A percentile compares a stretch with the other conserved stretches of the same genome.
Evolutionary conservation across 1,140 invertebrate species (phyloP).

Genomic region (Brachionus rotundiformis): DNA sequence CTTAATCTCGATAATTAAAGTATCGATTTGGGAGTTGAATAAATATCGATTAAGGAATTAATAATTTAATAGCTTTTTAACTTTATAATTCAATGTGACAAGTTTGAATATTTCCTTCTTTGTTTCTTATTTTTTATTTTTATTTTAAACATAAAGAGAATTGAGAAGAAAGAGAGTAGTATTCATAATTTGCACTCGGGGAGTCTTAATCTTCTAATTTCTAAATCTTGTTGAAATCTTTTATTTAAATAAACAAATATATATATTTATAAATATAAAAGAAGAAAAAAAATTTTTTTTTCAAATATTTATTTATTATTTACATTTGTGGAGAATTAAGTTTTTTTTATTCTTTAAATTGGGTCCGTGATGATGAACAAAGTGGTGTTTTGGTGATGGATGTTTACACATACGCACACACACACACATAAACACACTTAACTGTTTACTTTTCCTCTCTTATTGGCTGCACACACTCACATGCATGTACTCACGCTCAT

Average conservation of each 20-base stretch:
- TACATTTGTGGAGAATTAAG: no score
- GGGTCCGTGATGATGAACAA: no score
- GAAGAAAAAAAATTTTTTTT: not conserved
- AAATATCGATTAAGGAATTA: slow-evolving; percentile 49
- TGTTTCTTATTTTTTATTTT: no score
- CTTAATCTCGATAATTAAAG: slow-evolving; percentile 43
- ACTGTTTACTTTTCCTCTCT: no score
- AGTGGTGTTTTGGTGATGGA: no score
- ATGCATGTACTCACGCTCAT: no score
- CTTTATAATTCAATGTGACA: slow-evolving; percentile 24
- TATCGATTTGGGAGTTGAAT: slow-evolving; percentile 20
- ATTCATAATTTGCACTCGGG: not conserved
- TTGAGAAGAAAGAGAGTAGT: not conserved
- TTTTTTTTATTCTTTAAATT: no score
- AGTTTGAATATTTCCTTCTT: slow-evolving; percentile 17
- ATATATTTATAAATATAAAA: not conserved
- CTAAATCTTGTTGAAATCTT: slow-evolving; percentile 17
- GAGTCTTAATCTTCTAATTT: not conserved
- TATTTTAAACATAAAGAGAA: no score
- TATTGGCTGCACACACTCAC: no score
- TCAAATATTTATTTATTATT: no score
- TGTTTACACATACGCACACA: no score
- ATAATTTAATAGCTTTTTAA: slow-evolving; percentile 13
- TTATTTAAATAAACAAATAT: slow-evolving; percentile 1
- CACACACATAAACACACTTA: no score